Evolutionary conservation across 2,797 vertebrate species (phyloP).

Genomic region (Masticophis lateralis): DNA sequence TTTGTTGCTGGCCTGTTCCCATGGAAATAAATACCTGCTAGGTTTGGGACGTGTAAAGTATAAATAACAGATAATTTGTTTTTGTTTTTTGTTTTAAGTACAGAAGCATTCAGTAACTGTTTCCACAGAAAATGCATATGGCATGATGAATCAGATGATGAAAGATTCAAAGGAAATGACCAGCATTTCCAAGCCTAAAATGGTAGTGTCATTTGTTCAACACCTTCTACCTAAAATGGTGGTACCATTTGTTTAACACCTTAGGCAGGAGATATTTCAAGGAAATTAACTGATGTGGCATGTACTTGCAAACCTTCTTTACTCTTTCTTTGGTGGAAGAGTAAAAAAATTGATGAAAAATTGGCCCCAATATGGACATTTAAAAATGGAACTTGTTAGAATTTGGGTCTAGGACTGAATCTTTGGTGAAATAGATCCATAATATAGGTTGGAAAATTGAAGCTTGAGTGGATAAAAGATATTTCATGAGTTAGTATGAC

Average conservation of each 20-base stretch:
- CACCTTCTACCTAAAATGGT: not conserved
- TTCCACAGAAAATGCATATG: not conserved
- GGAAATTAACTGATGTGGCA: not conserved
- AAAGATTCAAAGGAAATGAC: not conserved
- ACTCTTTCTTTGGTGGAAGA: not conserved
- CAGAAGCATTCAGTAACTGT: not conserved
- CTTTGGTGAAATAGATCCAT: not conserved
- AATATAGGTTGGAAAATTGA: not conserved
- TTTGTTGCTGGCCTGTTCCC: not conserved
- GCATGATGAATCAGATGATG: not conserved
- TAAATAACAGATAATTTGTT: not conserved
- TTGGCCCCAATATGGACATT: not conserved
- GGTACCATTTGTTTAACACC: not conserved
- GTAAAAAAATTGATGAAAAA: not conserved
- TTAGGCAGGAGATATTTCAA: not conserved
- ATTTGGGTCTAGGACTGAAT: not conserved
- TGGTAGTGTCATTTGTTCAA: not conserved
- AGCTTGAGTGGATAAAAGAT: not conserved
- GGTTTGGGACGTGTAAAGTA: not conserved
- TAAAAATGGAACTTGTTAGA: not conserved
- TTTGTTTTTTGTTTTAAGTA: not conserved
- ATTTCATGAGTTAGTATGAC: not conserved
- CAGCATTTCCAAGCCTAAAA: not conserved
- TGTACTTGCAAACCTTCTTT: not conserved
- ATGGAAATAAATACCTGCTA: not conserved